Evolutionary conservation across 2,113 vertebrate species (phyloP).

Genomic region (Myotis lucifugus): DNA sequence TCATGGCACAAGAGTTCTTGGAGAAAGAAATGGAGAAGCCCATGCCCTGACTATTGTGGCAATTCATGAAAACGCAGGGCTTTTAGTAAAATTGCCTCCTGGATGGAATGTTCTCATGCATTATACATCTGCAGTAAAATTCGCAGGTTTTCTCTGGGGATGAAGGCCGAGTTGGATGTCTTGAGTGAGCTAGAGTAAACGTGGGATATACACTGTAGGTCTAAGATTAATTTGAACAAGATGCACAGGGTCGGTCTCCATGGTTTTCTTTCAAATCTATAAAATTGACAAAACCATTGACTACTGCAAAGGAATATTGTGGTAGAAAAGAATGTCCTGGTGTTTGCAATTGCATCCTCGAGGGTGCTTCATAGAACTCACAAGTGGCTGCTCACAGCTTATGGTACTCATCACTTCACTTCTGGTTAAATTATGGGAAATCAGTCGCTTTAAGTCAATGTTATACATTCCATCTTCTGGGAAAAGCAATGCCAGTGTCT

Average conservation of each 20-base stretch:
- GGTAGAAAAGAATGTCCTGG: conserved; percentile 14
- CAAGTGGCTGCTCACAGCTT: conserved; percentile 59
- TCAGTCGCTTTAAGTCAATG: conserved; percentile 15
- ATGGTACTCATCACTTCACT: conserved; percentile 15
- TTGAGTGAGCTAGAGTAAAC: conserved; percentile 35
- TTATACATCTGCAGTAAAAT: background rate
- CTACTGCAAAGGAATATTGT: conserved; percentile 54
- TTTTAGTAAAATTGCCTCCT: conserved; percentile 30
- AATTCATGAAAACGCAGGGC: conserved; percentile 40
- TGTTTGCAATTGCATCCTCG: conserved; percentile 30
- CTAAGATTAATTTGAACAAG: conserved; percentile 70
- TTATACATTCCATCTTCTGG: conserved; percentile 31
- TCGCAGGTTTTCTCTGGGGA: conserved; percentile 30
- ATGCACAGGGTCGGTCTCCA: conserved; percentile 41
- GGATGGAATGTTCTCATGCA: background rate
- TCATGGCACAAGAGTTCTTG: background rate
- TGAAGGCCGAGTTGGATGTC: background rate
- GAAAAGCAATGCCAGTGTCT: background rate
- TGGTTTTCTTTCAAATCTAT: conserved; percentile 62
- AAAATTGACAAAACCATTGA: conserved; percentile 65
- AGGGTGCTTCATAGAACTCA: conserved; percentile 39
- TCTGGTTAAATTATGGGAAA: conserved; percentile 26
- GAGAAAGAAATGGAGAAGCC: background rate
- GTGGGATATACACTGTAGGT: conserved; percentile 59
- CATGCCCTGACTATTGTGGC: background rate